Conservation (phyloP, 2,888 invertebrate species). For the Phania funesta region DNA sequence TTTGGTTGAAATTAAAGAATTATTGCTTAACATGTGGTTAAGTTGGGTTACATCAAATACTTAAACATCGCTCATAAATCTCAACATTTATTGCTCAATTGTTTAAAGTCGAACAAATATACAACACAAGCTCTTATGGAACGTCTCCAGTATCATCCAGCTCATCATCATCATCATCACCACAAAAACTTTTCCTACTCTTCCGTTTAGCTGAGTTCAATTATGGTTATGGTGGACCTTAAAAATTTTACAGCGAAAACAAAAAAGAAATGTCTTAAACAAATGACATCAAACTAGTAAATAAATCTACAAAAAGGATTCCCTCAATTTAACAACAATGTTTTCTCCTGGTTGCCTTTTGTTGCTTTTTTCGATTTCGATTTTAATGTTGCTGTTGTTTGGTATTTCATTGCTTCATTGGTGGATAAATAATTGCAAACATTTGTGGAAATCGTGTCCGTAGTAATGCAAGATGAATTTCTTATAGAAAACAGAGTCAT, state of each 20-base stretch:
- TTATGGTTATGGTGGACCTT: not conserved
- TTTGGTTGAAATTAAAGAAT: slow-evolving; percentile 47
- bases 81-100: slow-evolving; percentile 77
- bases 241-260: slow-evolving; percentile 2
- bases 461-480: slow-evolving; percentile 69
- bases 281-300: slow-evolving; percentile 64
- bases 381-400: slow-evolving; percentile 45
- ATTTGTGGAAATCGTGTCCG: slow-evolving; percentile 78
- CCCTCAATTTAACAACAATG: slow-evolving; percentile 50
- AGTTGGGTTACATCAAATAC: slow-evolving; percentile 76
- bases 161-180: slow-evolving; percentile 21
- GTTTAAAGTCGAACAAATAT: slow-evolving; percentile 66
- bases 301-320: slow-evolving; percentile 66
- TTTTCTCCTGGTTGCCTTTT: slow-evolving; percentile 11
- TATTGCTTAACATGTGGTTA: slow-evolving; percentile 65
- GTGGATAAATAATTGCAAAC: slow-evolving; percentile 78
- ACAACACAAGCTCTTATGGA: slow-evolving; percentile 6
- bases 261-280: slow-evolving; percentile 45
- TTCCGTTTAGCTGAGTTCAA: slow-evolving; percentile 27
- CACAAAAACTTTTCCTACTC: slow-evolving; percentile 30
- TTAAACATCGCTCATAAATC: slow-evolving; percentile 77
- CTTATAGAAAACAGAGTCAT: not conserved
- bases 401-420: slow-evolving; percentile 62
- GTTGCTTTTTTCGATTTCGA: slow-evolving; percentile 51
- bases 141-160: slow-evolving; percentile 5